Evolutionary conservation across 1,140 invertebrate species (phyloP).

Genomic region (Thaumetopoea pityocampa): DNA sequence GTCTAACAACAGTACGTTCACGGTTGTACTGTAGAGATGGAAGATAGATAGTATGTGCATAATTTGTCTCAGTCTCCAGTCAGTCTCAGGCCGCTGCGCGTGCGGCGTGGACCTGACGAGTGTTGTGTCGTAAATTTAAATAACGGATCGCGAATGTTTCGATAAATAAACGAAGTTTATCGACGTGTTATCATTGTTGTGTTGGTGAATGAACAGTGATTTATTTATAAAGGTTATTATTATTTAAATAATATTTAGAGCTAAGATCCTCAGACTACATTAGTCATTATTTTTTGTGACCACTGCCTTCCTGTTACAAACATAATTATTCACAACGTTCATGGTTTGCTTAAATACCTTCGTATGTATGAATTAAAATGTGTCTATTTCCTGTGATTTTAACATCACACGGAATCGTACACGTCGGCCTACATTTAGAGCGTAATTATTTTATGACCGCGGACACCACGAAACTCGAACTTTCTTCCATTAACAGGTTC

Average conservation of each 20-base stretch:
- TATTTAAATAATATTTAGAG: neutral
- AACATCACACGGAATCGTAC: too few relatives aligned
- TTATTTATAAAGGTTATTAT: conserved; percentile 10
- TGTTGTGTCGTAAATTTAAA: conserved; percentile 28
- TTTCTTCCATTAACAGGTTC: too few relatives aligned
- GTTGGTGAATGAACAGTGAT: conserved; percentile 25
- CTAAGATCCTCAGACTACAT: conserved; percentile 18
- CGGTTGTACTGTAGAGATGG: conserved; percentile 35
- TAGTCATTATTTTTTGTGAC: conserved; percentile 22
- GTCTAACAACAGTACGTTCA: conserved; percentile 27
- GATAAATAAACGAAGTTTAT: conserved; percentile 57
- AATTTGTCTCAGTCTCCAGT: conserved; percentile 54
- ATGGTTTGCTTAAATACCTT: too few relatives aligned
- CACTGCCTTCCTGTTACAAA: conserved; percentile 20
- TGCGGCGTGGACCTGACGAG: conserved; percentile 55
- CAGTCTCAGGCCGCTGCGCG: conserved; percentile 62
- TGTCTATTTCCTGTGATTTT: too few relatives aligned
- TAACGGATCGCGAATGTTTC: conserved; percentile 31
- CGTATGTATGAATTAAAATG: too few relatives aligned
- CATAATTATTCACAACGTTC: too few relatives aligned
- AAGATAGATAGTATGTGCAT: conserved; percentile 41
- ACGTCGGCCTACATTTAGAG: too few relatives aligned
- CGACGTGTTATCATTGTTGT: conserved; percentile 35
- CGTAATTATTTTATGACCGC: too few relatives aligned
- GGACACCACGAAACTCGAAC: too few relatives aligned